phyloP scores from a whole-genome alignment of 2,888 invertebrate genomes.

The Cephonodes hylas region DNA sequence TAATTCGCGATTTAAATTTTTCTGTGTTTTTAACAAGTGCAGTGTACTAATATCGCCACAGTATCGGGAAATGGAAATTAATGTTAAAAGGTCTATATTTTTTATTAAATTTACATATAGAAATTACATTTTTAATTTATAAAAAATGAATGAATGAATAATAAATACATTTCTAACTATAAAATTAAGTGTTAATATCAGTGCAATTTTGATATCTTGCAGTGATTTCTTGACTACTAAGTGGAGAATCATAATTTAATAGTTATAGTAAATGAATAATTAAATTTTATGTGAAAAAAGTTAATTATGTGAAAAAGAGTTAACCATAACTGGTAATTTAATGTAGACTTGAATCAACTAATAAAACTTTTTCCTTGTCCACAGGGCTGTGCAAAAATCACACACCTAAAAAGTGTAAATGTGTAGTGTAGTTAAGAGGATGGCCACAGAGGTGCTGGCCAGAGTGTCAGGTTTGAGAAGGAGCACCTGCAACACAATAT shows the following conservation, averaged over 20 bases:
- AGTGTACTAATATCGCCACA: neutral
- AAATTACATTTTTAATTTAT: too few species aligned
- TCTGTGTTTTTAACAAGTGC: neutral
- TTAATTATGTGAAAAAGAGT: neutral
- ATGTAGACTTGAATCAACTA: neutral
- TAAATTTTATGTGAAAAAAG: too few species aligned
- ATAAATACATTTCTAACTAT: too few species aligned
- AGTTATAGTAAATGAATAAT: neutral
- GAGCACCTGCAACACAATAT: slow-evolving; percentile 50
- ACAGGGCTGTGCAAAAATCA: neutral
- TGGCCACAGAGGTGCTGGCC: slow-evolving; percentile 40
- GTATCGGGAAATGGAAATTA: neutral
- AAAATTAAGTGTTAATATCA: neutral
- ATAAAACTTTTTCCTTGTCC: neutral
- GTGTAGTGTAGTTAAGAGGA: slow-evolving; percentile 41
- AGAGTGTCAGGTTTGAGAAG: slow-evolving; percentile 35
- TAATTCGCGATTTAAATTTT: neutral
- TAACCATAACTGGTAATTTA: neutral
- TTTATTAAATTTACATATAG: too few species aligned
- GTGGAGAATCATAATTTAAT: neutral
- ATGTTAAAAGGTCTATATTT: neutral
- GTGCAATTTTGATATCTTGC: neutral
- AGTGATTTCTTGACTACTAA: neutral
- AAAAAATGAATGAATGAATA: too few species aligned
- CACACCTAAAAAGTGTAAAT: slow-evolving; percentile 33